Percentiles rank a stretch among this genome's conserved stretches.
Conservation (phyloP, 2,113 vertebrate species). For the Coptodon bakossiorum region DNA sequence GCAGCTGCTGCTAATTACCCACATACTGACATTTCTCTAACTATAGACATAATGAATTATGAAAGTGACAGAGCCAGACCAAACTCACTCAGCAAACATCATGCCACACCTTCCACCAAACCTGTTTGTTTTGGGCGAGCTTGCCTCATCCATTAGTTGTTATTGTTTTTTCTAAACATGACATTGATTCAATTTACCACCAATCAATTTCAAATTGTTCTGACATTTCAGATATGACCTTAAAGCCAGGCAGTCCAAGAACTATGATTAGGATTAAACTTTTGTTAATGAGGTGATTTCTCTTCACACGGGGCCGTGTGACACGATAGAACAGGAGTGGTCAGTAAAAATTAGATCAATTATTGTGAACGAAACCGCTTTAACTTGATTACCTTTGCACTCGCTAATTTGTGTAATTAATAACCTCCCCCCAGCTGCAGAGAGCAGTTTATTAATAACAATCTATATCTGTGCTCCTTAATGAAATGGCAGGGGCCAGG, state of each 20-base stretch:
- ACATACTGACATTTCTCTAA: constrained; percentile 87
- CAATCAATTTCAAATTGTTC: constrained; percentile 99
- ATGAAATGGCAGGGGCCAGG: constrained; percentile 75
- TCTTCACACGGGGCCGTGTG: constrained; percentile 82
- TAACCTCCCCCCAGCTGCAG: constrained; percentile 77
- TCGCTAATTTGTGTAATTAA: constrained; percentile 98
- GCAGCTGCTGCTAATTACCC: constrained; percentile 88
- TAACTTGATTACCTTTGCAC: constrained; percentile 88
- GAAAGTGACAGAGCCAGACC: constrained; percentile 76
- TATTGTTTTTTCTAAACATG: constrained; percentile 99
- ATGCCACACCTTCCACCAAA: constrained; percentile 83
- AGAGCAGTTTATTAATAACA: constrained; percentile 97
- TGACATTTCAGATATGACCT: constrained; percentile 99
- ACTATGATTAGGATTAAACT: constrained; percentile 99
- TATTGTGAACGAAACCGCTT: constrained; percentile 93
- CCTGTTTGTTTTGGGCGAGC: constrained; percentile 83
- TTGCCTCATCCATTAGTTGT: constrained; percentile 94
- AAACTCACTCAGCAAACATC: constrained; percentile 26
- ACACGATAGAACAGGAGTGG: constrained; percentile 77
- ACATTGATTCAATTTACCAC: constrained; percentile 99
- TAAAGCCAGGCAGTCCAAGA: constrained; percentile 95
- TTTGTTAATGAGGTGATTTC: constrained; percentile 99
- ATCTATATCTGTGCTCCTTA: constrained; percentile 80
- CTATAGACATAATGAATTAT: constrained; percentile 94
- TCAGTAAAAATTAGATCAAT: constrained; percentile 98